Conservation (phyloP, 2,113 vertebrate species). For the Marmota monax region DNA sequence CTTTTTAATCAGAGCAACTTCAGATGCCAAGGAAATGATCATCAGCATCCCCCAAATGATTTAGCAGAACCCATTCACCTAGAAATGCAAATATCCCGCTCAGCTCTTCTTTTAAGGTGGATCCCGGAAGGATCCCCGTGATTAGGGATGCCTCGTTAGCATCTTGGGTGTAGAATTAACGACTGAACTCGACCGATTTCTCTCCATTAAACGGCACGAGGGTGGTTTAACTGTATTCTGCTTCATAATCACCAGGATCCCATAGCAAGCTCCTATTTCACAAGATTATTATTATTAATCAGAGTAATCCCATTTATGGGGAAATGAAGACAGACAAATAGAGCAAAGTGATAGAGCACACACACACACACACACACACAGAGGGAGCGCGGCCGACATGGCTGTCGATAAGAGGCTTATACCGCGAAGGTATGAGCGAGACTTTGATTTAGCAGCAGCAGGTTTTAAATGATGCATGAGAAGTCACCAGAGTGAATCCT, state of each 20-base stretch:
- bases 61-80: neutral
- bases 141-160: neutral
- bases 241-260: conserved; percentile 9
- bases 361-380: too few species aligned
- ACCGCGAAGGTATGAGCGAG: neutral
- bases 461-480: conserved; percentile 11
- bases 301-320: conserved; percentile 43
- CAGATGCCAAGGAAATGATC: conserved; percentile 23
- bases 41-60: neutral
- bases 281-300: conserved; percentile 66
- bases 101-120: neutral
- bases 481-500: neutral
- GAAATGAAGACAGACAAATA: conserved; percentile 28
- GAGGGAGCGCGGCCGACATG: neutral
- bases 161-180: conserved; percentile 4
- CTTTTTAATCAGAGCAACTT: conserved; percentile 33
- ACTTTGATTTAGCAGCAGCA: conserved; percentile 5
- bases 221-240: conserved; percentile 48
- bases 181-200: neutral
- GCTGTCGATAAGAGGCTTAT: neutral
- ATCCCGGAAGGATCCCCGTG: neutral
- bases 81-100: neutral
- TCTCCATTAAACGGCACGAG: neutral
- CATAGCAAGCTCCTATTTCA: neutral
- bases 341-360: neutral